Percentiles rank a stretch among this genome's conserved stretches.
phyloP scores from a whole-genome alignment of 2,888 invertebrate species.

The Podabrus alpinus region DNA sequence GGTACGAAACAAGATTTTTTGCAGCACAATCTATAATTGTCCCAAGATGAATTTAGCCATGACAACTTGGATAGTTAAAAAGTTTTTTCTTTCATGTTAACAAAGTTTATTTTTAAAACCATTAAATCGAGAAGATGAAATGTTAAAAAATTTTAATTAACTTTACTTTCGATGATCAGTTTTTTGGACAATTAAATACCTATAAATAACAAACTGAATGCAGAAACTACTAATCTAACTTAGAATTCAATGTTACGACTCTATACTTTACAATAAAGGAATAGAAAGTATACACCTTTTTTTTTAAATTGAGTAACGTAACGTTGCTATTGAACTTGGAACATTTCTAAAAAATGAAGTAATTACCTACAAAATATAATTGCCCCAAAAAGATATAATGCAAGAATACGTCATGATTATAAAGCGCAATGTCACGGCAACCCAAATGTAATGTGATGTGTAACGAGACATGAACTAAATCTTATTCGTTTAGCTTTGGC shows the following conservation, averaged over 20 bases:
- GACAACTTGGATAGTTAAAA: background rate
- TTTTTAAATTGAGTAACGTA: background rate
- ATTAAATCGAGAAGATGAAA: background rate
- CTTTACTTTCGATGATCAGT: background rate
- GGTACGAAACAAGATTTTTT: background rate
- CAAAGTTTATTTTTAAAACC: background rate
- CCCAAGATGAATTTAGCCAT: background rate
- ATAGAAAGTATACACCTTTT: background rate
- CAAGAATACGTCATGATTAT: conserved; percentile 8
- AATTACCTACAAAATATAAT: background rate
- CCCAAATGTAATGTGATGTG: conserved; percentile 15
- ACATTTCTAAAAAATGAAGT: conserved; percentile 1
- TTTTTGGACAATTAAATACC: background rate
- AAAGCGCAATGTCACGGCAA: conserved; percentile 20
- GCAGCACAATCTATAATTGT: background rate
- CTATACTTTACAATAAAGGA: background rate
- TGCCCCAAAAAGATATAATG: background rate
- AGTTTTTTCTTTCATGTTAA: background rate
- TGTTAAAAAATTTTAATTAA: background rate
- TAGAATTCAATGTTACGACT: background rate
- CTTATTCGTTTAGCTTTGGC: conserved; percentile 3
- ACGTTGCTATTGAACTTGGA: background rate
- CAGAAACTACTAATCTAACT: background rate
- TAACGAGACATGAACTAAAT: conserved; percentile 16
- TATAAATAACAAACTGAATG: background rate